Base-by-base conservation (phyloP, 1,140 invertebrate species). In the Magallana angulata region DNA sequence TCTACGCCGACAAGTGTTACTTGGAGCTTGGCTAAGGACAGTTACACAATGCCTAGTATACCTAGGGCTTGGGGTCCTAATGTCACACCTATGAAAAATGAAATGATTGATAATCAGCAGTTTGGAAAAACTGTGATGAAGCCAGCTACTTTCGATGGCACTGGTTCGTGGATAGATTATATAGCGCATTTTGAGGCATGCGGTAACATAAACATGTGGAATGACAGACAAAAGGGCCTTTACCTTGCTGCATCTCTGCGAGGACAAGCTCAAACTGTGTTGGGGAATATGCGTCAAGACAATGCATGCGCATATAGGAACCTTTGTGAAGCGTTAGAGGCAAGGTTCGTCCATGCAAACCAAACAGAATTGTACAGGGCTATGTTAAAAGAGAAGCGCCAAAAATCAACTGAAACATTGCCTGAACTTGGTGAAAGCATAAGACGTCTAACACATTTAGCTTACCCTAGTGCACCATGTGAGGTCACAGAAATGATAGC, bases 401-500 rank as follows among this genome's bases (percentile, higher is more conserved):
- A 87, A 76, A 90, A 88, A 68, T 68, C 86, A 5, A 57, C 80
- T n/a, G 88, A 91, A 57, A 57, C 86, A 11, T 58, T 91, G 48
- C 24, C 88, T 8, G 86, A 90, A 56, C 48, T 91, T 3, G 90
- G 84, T n/a, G 88, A 90, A 48, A 59, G 84, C 57, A 91, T 90
- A 5, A n/a, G 89, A 80, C 7, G 88, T 8, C 57, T 89, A 8
- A n/a, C 71, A 14, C 57, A 89, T 80, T n/a, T 88, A 48, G 82
- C 87, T 24, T 91, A 91, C 57, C 84, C 90, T 1, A 88, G 59
- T 14, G 82, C 85, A 7, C 82, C 86, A 14, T 18, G 18, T 6
- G 87, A 91, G 59, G 81, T 90, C 1, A 30, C 82, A 14, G 90
- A 91, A n/a, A 89, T 86, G 1, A 57, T 91, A 12, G 87, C 89